These are phyloP conservation scores for Pantelozetes paolii DNA, from an alignment of 2,888 invertebrate species.

Conservation along the genomic window DNA sequence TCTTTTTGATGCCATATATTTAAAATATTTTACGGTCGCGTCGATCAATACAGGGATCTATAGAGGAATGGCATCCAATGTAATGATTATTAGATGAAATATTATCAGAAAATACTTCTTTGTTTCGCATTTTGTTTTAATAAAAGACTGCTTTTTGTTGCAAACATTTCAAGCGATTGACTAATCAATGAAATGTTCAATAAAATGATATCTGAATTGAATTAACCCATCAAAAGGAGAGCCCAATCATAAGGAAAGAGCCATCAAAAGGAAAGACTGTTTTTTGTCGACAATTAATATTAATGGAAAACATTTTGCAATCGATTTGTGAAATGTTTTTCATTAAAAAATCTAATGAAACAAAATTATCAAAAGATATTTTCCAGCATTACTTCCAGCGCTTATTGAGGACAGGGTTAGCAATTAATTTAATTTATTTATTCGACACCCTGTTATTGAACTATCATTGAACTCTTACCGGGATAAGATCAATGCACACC, in stretches of 20 bases:
- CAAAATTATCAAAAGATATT: too few relatives aligned
- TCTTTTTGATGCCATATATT: conserved; percentile 10
- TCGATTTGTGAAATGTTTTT: not conserved
- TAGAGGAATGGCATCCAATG: not conserved
- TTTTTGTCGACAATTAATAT: not conserved
- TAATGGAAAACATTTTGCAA: not conserved
- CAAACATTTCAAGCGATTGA: not conserved
- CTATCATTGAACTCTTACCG: not conserved
- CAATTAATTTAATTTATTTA: not conserved
- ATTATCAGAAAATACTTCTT: not conserved
- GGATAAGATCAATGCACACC: not conserved
- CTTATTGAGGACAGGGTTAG: not conserved
- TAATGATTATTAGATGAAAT: not conserved
- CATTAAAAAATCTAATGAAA: not conserved
- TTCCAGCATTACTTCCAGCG: not conserved
- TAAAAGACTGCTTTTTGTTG: not conserved
- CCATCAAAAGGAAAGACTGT: too few relatives aligned
- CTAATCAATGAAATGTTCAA: not conserved
- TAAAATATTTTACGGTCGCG: conserved; percentile 11
- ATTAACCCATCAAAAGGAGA: not conserved
- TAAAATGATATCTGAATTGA: not conserved
- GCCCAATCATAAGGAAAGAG: not conserved
- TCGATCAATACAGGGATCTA: not conserved
- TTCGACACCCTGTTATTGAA: not conserved
- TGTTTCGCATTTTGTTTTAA: not conserved